A percentile compares a stretch with the other conserved stretches of the same genome.
These are phyloP conservation scores for Tapera naevia DNA, from an alignment of 2,797 vertebrate genomes.

Conservation along the genomic window DNA sequence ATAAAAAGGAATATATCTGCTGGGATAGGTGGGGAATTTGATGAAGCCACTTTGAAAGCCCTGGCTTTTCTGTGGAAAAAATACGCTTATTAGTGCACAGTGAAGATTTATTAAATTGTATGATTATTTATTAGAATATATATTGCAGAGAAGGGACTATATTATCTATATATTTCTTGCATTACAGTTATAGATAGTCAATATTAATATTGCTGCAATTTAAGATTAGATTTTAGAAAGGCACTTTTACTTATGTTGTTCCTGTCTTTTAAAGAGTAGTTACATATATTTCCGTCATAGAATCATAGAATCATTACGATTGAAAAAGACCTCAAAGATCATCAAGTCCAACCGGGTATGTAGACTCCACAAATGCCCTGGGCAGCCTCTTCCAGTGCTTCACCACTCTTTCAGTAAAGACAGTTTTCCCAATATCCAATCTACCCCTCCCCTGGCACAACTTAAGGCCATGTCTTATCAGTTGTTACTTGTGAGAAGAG, in stretches of 20 bases:
- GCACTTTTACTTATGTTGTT: background rate
- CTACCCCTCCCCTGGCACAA: no score
- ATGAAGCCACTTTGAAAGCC: slow-evolving; percentile 30
- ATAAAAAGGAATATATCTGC: slow-evolving; percentile 62
- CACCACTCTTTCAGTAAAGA: no score
- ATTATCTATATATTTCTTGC: slow-evolving; percentile 18
- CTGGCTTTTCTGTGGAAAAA: background rate
- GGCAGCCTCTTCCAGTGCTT: no score
- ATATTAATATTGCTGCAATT: slow-evolving; percentile 37
- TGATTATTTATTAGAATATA: slow-evolving; percentile 47
- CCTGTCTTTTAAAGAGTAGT: background rate
- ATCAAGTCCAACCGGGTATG: no score
- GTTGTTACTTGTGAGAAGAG: no score
- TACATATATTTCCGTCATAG: background rate
- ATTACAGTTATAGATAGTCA: background rate
- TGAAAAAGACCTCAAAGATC: no score
- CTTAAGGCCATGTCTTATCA: no score
- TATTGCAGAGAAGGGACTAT: background rate
- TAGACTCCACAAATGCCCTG: no score
- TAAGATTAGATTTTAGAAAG: background rate
- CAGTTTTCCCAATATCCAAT: no score
- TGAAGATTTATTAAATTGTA: slow-evolving; percentile 4
- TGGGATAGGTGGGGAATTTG: slow-evolving; percentile 16
- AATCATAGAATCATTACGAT: background rate
- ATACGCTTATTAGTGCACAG: slow-evolving; percentile 40